A percentile compares a stretch with the other conserved stretches of the same genome.
Evolutionary conservation across 2,113 vertebrate species (phyloP).

Genomic region (Neolamprologus ventralis): DNA sequence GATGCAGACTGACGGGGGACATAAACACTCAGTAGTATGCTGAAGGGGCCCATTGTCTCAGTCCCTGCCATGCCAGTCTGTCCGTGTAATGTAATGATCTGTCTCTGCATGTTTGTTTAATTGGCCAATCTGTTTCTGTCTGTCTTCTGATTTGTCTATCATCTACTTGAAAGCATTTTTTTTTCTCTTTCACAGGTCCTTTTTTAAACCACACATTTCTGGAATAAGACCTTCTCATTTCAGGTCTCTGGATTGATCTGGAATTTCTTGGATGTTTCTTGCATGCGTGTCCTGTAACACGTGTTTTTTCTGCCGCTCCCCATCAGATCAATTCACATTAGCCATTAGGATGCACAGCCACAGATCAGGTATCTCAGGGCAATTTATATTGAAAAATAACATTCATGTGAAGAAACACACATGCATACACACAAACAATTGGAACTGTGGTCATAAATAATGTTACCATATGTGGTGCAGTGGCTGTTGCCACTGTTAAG

Average conservation of each 20-base stretch:
- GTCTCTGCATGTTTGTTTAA: slow-evolving; percentile 58
- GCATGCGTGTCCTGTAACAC: background rate
- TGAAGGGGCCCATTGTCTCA: slow-evolving; percentile 66
- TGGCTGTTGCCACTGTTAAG: background rate
- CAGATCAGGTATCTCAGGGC: background rate
- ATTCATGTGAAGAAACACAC: background rate
- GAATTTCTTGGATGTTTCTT: background rate
- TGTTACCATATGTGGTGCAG: background rate
- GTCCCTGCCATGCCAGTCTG: slow-evolving; percentile 26
- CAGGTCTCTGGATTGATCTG: background rate
- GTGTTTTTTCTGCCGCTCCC: background rate
- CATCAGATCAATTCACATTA: background rate
- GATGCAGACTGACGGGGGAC: slow-evolving; percentile 64
- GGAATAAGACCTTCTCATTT: background rate
- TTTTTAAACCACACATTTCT: background rate
- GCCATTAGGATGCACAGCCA: background rate
- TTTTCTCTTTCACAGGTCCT: background rate
- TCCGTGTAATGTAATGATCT: slow-evolving; percentile 50
- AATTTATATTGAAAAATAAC: background rate
- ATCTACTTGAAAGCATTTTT: background rate
- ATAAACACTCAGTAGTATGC: slow-evolving; percentile 54
- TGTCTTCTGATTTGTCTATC: slow-evolving; percentile 39
- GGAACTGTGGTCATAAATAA: background rate
- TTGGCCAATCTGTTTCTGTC: slow-evolving; percentile 49
- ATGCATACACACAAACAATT: background rate